Evolutionary conservation across 2,797 vertebrate genomes (phyloP).

Genomic region (Todus mexicanus): DNA sequence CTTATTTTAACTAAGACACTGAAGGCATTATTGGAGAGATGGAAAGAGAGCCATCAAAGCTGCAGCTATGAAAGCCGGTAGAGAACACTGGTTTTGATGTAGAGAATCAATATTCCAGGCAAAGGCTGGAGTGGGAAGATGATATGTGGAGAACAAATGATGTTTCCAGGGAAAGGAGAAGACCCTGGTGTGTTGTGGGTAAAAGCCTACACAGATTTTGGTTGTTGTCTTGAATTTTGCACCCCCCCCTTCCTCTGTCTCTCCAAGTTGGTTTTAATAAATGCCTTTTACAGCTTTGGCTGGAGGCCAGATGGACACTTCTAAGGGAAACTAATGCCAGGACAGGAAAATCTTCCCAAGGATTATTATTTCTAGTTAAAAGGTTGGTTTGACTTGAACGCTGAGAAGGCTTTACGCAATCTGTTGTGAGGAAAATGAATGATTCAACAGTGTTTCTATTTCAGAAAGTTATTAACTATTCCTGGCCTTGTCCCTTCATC

Average conservation of each 20-base stretch:
- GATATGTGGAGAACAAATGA: neutral
- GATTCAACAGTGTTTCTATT: conserved; percentile 23
- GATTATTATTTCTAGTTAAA: conserved; percentile 15
- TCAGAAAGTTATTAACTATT: conserved; percentile 32
- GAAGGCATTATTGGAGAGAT: neutral
- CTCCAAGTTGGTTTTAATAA: neutral
- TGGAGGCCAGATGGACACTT: neutral
- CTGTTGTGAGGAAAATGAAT: neutral
- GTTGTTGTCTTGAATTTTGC: neutral
- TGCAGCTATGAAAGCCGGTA: neutral
- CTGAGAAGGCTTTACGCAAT: neutral
- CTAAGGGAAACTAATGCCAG: neutral
- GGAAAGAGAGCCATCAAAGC: neutral
- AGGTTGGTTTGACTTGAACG: neutral
- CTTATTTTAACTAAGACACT: neutral
- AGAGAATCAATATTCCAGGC: neutral
- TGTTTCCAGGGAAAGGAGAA: neutral
- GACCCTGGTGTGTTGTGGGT: neutral
- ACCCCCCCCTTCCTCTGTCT: neutral
- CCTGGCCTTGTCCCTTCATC: conserved; percentile 16
- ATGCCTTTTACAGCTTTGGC: neutral
- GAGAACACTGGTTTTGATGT: neutral
- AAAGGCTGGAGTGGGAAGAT: neutral
- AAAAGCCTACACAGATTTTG: neutral
- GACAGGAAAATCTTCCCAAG: neutral